Evolutionary conservation across 2,888 invertebrate species (phyloP).

Genomic region (Strigamia transsilvanica): DNA sequence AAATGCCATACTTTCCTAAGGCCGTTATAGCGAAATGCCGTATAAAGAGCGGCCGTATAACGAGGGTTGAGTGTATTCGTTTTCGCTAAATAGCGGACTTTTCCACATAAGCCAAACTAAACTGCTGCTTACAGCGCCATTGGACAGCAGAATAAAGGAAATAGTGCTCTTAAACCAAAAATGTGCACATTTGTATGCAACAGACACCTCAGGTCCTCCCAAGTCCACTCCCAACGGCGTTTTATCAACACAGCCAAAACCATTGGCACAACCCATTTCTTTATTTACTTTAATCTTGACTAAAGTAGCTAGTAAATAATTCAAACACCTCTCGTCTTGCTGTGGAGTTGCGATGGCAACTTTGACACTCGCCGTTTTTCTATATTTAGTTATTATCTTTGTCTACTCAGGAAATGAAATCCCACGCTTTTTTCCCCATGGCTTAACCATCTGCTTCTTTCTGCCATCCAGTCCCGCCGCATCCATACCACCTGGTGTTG

Average conservation of each 20-base stretch:
- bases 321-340: too few species aligned
- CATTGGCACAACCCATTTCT: neutral
- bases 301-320: too few species aligned
- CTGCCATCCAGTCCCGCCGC: neutral
- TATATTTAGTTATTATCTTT: constrained; percentile 1
- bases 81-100: too few species aligned
- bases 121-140: neutral
- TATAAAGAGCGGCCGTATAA: too few species aligned
- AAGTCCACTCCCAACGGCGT: neutral
- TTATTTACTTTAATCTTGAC: too few species aligned
- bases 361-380: neutral
- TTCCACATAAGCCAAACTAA: neutral
- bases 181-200: constrained; percentile 3
- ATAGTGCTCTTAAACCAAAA: neutral
- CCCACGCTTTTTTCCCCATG: neutral
- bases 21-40: too few species aligned
- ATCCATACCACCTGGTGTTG: neutral
- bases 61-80: too few species aligned
- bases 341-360: neutral
- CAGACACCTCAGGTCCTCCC: neutral
- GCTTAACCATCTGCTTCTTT: neutral
- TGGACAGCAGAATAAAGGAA: neutral
- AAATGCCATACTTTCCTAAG: too few species aligned
- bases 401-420: constrained; percentile 8
- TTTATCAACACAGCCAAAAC: neutral